A percentile compares a stretch with the other conserved stretches of the same genome.
phyloP scores from a whole-genome alignment of 2,888 invertebrate genomes.

The Sphecodes monilicornis region DNA sequence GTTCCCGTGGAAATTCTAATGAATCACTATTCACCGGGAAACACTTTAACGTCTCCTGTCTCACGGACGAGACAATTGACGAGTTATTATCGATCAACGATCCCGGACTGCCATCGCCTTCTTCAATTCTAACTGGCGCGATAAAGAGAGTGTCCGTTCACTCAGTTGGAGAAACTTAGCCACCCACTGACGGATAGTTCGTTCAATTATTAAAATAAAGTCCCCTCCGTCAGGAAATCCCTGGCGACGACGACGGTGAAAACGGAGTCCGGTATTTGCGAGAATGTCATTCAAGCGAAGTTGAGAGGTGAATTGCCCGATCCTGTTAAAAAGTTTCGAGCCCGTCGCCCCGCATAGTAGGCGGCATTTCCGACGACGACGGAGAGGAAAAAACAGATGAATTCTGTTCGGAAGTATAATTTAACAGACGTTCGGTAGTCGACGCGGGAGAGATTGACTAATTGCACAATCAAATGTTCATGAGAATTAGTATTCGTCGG shows the following conservation, averaged over 20 bases:
- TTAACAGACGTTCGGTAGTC: not conserved
- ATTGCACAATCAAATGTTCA: not conserved
- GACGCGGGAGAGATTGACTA: not conserved
- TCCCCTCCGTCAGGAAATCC: conserved; percentile 52
- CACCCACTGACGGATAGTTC: conserved; percentile 55
- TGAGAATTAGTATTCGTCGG: not conserved
- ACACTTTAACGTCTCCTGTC: conserved; percentile 60
- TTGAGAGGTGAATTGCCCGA: conserved; percentile 45
- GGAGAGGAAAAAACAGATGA: not conserved
- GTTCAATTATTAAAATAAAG: conserved; percentile 76
- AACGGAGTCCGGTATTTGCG: conserved; percentile 51
- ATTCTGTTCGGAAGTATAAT: conserved; percentile 8
- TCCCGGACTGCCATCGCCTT: conserved; percentile 16
- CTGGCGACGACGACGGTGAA: conserved; percentile 30
- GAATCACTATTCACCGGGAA: conserved; percentile 53
- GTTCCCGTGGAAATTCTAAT: conserved; percentile 43
- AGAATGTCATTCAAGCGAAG: conserved; percentile 60
- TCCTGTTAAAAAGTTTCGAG: conserved; percentile 61
- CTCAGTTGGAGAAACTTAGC: conserved; percentile 46
- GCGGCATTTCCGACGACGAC: not conserved
- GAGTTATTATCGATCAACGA: conserved; percentile 45
- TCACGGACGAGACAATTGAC: conserved; percentile 27
- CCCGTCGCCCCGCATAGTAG: not conserved
- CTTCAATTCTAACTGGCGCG: conserved; percentile 6
- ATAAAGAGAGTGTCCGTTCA: not conserved